These are phyloP conservation scores for Ricordea florida DNA, from an alignment of 92 coral and sea anemone species.

Conservation along the genomic window DNA sequence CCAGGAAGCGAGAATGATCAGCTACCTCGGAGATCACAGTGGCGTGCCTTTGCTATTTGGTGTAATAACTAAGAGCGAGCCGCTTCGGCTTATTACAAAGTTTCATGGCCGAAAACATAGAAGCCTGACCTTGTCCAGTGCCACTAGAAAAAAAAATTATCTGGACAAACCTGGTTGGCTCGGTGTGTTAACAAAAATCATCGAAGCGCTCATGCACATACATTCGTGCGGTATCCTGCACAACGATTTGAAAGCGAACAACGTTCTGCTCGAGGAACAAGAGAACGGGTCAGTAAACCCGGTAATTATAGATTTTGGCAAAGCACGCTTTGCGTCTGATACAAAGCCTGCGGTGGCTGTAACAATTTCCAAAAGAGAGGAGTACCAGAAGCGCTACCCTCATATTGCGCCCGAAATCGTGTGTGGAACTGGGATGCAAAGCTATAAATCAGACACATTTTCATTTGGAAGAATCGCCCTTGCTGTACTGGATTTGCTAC, in stretches of 20 bases:
- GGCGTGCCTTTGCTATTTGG: too few relatives aligned
- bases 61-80: too few relatives aligned
- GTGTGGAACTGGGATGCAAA: not conserved
- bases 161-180: too few relatives aligned
- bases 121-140: too few relatives aligned
- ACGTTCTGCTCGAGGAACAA: not conserved
- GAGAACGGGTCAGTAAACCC: not conserved
- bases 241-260: not conserved
- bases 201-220: too few relatives aligned
- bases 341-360: conserved; percentile 2
- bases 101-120: too few relatives aligned
- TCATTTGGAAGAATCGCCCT: conserved; percentile 3
- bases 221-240: conserved; percentile 2
- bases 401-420: conserved; percentile 10
- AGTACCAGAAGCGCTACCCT: conserved; percentile 8
- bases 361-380: conserved; percentile 8
- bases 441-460: not conserved
- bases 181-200: too few relatives aligned
- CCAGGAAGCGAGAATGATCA: too few relatives aligned
- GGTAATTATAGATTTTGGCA: not conserved
- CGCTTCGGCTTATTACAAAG: too few relatives aligned
- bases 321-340: not conserved
- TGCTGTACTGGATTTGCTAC: not conserved
- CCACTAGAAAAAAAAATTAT: too few relatives aligned
- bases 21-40: too few relatives aligned